phyloP scores from a whole-genome alignment of 2,888 invertebrate genomes.

The Sphaeridia pumilis region DNA sequence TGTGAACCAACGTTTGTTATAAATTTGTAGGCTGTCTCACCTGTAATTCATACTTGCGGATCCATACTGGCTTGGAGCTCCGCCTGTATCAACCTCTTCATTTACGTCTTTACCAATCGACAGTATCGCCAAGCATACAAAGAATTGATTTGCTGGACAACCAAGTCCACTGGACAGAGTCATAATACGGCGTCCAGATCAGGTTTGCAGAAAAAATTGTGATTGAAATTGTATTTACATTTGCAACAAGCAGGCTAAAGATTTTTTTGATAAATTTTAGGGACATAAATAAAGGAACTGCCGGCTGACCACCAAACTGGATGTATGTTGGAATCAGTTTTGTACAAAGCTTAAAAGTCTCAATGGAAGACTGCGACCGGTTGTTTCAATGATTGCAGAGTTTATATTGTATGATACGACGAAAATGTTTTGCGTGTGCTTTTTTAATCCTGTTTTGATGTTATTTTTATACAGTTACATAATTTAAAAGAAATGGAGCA shows the following conservation, averaged over 20 bases:
- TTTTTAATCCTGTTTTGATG: too few species aligned
- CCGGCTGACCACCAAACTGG: too few species aligned
- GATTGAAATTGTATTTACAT: constrained; percentile 34
- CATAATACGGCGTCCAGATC: constrained; percentile 35
- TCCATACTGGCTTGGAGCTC: constrained; percentile 83
- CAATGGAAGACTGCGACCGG: not conserved
- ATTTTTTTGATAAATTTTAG: constrained; percentile 7
- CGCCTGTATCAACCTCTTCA: constrained; percentile 76
- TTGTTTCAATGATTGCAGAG: too few species aligned
- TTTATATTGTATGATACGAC: too few species aligned
- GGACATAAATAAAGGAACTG: too few species aligned
- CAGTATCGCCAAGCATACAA: constrained; percentile 53
- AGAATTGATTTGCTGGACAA: constrained; percentile 34
- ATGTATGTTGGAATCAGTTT: too few species aligned
- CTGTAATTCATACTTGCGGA: constrained; percentile 67
- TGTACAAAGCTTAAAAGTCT: too few species aligned
- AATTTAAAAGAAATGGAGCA: too few species aligned
- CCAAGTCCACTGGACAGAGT: constrained; percentile 5
- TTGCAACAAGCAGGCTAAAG: constrained; percentile 28
- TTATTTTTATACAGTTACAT: too few species aligned
- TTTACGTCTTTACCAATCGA: constrained; percentile 78
- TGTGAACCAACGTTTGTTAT: too few species aligned
- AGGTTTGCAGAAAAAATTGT: constrained; percentile 37
- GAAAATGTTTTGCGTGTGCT: too few species aligned
- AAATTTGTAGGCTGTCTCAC: constrained; percentile 42